phyloP scores from a whole-genome alignment of 53 echinoderm and acorn worm species.

The Holothuria scabra region DNA sequence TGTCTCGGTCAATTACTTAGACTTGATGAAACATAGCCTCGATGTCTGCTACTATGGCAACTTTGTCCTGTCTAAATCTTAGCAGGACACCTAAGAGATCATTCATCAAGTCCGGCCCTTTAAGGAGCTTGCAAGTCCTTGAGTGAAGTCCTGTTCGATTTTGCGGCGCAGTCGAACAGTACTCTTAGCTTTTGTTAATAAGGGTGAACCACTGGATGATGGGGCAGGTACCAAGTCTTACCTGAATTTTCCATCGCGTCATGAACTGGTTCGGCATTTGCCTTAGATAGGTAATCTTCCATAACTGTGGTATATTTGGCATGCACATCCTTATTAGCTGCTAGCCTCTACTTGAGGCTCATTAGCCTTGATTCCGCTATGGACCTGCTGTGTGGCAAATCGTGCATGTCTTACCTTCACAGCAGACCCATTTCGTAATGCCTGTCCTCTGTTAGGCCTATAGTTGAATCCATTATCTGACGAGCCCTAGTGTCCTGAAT shows the following conservation, averaged over 20 bases:
- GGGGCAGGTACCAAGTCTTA: constrained; percentile 50
- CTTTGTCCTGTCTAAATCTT: constrained; percentile 22
- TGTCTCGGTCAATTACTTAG: neutral
- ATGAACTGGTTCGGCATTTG: constrained; percentile 39
- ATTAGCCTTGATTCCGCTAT: constrained; percentile 45
- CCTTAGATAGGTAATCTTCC: constrained; percentile 33
- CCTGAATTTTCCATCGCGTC: constrained; percentile 22
- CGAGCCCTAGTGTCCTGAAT: constrained; percentile 51
- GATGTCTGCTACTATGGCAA: constrained; percentile 39
- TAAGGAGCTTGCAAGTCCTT: constrained; percentile 37
- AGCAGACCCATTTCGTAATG: constrained; percentile 67
- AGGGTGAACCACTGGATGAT: constrained; percentile 31
- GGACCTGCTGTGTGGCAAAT: constrained; percentile 47
- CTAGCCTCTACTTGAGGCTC: constrained; percentile 43
- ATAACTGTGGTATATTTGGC: constrained; percentile 41
- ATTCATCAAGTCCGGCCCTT: constrained; percentile 48
- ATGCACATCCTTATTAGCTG: constrained; percentile 41
- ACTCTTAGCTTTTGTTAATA: constrained; percentile 42
- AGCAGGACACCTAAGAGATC: constrained; percentile 43
- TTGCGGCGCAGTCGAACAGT: constrained; percentile 49
- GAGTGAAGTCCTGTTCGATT: constrained; percentile 39
- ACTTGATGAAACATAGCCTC: constrained; percentile 54
- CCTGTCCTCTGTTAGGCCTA: constrained; percentile 23
- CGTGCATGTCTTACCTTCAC: constrained; percentile 48
- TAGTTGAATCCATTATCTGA: constrained; percentile 42